A percentile compares a stretch with the other conserved stretches of the same genome.
Conservation (phyloP, 2,888 invertebrate genomes). For the Drosophila greeni region DNA sequence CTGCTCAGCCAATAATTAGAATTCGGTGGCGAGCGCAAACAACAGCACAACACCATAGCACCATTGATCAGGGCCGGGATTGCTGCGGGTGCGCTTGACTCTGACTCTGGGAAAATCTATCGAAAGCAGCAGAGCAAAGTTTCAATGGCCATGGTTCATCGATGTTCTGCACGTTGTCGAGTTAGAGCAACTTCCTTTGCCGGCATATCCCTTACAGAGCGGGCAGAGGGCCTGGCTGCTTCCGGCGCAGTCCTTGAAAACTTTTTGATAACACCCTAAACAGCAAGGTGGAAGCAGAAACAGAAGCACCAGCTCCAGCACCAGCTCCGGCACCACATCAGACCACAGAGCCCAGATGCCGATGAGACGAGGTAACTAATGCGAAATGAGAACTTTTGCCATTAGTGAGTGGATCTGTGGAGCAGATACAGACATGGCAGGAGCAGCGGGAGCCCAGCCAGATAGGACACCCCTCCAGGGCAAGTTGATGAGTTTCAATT, state of each 20-base stretch:
- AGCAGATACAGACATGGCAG: constrained; percentile 22
- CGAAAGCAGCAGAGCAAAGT: constrained; percentile 46
- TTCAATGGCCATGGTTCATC: constrained; percentile 54
- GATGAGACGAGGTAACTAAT: constrained; percentile 53
- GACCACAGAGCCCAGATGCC: constrained; percentile 29
- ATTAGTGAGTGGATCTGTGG: constrained; percentile 53
- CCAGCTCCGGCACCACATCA: constrained; percentile 5
- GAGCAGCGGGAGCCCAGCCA: constrained; percentile 7
- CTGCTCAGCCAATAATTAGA: constrained; percentile 68
- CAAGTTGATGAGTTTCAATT: constrained; percentile 23
- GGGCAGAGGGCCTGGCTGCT: constrained; percentile 20
- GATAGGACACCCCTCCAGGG: not conserved
- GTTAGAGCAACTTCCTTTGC: constrained; percentile 60
- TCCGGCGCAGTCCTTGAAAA: constrained; percentile 70
- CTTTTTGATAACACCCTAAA: constrained; percentile 52
- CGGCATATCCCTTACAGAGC: constrained; percentile 30
- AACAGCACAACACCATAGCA: constrained; percentile 28
- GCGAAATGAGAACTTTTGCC: constrained; percentile 67
- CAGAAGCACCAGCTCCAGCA: not conserved
- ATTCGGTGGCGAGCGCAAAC: constrained; percentile 54
- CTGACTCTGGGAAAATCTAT: constrained; percentile 52
- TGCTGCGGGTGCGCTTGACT: constrained; percentile 49
- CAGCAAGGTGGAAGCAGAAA: constrained; percentile 20
- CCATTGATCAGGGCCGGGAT: constrained; percentile 43
- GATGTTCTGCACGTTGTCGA: constrained; percentile 46